phyloP scores from a whole-genome alignment of 2,113 vertebrate genomes.

The Zosterops pallidus region DNA sequence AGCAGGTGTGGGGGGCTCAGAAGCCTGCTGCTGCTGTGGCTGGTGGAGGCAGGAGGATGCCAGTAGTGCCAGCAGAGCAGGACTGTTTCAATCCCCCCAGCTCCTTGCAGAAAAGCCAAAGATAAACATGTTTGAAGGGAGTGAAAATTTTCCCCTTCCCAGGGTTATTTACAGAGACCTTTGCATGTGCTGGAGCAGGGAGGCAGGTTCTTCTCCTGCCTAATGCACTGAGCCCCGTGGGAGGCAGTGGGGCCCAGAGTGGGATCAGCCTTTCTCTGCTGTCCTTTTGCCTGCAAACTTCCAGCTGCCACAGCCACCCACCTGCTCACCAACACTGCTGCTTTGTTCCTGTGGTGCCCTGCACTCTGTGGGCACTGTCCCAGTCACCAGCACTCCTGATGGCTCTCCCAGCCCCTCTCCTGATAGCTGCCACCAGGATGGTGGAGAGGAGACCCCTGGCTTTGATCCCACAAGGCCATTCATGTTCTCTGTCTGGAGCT shows the following conservation, averaged over 20 bases:
- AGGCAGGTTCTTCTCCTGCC: background rate
- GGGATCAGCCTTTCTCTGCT: background rate
- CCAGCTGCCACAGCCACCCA: background rate
- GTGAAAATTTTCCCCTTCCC: background rate
- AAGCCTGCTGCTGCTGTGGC: background rate
- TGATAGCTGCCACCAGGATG: background rate
- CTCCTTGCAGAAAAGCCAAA: background rate
- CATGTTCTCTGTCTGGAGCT: background rate
- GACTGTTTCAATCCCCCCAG: background rate
- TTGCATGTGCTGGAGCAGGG: accelerated
- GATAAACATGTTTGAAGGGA: background rate
- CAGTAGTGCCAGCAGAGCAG: no score
- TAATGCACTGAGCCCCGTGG: background rate
- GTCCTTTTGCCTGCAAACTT: background rate
- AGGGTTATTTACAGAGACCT: background rate
- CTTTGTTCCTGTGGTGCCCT: background rate
- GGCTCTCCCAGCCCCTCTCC: background rate
- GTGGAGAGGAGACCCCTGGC: background rate
- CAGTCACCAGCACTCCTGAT: background rate
- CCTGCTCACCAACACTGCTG: background rate
- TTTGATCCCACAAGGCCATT: background rate
- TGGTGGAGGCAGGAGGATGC: background rate
- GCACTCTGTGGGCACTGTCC: accelerated
- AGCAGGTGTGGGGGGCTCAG: background rate
- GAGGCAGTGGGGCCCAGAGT: background rate